Percentiles rank a stretch among this genome's conserved stretches.
phyloP scores from a whole-genome alignment of 2,113 vertebrate species.

The Xiphophorus hellerii region DNA sequence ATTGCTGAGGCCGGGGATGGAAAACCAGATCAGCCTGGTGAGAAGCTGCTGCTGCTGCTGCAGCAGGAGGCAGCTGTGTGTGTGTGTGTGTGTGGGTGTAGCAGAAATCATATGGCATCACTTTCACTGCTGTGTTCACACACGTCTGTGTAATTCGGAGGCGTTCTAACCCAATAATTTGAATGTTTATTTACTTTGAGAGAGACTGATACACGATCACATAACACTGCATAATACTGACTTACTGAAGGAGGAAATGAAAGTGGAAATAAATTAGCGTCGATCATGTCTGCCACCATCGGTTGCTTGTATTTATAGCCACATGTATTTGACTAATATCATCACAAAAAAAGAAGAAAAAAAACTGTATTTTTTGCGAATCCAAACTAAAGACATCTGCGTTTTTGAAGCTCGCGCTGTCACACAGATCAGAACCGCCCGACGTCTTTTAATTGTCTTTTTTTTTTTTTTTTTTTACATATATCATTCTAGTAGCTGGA shows the following conservation, averaged over 20 bases:
- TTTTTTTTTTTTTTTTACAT: no score
- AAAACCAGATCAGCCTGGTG: constrained; percentile 39
- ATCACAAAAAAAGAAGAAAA: neutral
- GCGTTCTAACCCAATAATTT: neutral
- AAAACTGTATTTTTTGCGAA: no score
- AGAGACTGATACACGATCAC: neutral
- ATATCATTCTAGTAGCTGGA: neutral
- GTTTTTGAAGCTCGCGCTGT: no score
- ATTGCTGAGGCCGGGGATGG: constrained; percentile 45
- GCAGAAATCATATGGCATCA: neutral
- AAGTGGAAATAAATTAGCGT: neutral
- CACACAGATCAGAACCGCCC: neutral
- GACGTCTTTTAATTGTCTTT: no score
- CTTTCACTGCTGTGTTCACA: neutral
- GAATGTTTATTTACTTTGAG: neutral
- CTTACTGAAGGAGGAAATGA: neutral
- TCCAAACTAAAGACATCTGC: neutral
- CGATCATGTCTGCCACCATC: neutral
- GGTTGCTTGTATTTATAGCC: neutral
- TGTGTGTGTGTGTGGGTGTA: no score
- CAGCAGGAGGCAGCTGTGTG: neutral
- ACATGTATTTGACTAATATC: neutral
- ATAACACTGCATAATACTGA: neutral
- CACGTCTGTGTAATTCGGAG: no score
- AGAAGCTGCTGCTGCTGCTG: constrained; percentile 49